Base-by-base conservation (phyloP, 2,797 vertebrate species). In the Trematomus bernacchii region DNA sequence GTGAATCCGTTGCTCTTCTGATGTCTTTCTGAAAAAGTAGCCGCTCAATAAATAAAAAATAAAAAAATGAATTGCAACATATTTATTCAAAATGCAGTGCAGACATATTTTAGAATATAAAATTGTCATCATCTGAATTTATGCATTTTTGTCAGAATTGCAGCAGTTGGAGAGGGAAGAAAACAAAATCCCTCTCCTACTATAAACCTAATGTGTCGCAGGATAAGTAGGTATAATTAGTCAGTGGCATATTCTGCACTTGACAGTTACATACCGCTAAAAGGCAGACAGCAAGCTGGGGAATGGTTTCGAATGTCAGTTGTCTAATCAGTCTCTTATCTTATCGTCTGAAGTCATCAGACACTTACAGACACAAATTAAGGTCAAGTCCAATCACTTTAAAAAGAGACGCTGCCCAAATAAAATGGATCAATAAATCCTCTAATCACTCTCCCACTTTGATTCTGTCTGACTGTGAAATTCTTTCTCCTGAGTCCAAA, bases 371-470 rank as follows among this genome's bases (percentile, higher is more conserved):
- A 73, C 66, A 82, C 66, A 87, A 86, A 90, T 63, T 78, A 76
- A 86, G 79, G 75, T 79, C 60, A 82, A 77, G 80, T 85, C 79
- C 57, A 60, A 62, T 87, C 67, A 71, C 73, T 81, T 85, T 86
- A 53, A 80, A 71, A 50, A 66, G 54, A 83, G 73, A 87, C 48
- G 6, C 75, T 60, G 50, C 72, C 75, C 79, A 86, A 88, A 89
- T 84, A 87, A 27, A 86, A 92, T 63, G 48, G 65, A 91, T 91
- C 84, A 78, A 87, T 88, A 83, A 66, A 50, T 82, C 66, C 67
- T 83, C 73, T 87, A 80, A 91, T 87, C 77, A 77, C 77, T 82
- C 79, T 85, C 40, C 65, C 66, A 69, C 77, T 84, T 82, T 87
- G 74, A 89, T 68, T 75, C 47, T 58, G 62, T 61, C 69, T 82